Evolutionary conservation across 2,888 invertebrate genomes (phyloP).

Genomic region (Melinaea menophilus): DNA sequence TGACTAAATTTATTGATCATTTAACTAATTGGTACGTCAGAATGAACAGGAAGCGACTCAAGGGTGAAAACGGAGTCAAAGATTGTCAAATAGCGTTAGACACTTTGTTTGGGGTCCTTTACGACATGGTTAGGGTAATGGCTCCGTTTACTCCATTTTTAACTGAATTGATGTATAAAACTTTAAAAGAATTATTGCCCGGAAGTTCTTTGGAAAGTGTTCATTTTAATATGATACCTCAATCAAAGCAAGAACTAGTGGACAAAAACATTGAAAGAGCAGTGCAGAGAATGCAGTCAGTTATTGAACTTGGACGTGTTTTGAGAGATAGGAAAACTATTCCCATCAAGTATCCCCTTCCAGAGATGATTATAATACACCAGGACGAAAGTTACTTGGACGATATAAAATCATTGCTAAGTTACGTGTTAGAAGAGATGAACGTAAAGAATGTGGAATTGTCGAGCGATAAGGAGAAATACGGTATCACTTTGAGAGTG

Average conservation of each 20-base stretch:
- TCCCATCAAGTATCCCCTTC: slow-evolving; percentile 97
- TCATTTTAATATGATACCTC: slow-evolving; percentile 94
- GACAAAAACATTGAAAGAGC: slow-evolving; percentile 92
- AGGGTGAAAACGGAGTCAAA: slow-evolving; percentile 89
- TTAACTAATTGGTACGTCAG: slow-evolving; percentile 99
- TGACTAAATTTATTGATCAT: slow-evolving; percentile 98
- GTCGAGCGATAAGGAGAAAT: slow-evolving; percentile 93
- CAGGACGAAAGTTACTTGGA: slow-evolving; percentile 86
- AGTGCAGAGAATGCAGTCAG: slow-evolving; percentile 94
- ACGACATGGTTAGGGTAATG: slow-evolving; percentile 94
- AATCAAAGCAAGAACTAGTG: slow-evolving; percentile 83
- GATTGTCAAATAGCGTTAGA: slow-evolving; percentile 92
- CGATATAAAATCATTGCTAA: slow-evolving; percentile 87
- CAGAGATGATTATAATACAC: slow-evolving; percentile 96
- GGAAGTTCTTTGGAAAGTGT: slow-evolving; percentile 83
- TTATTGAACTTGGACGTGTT: slow-evolving; percentile 95
- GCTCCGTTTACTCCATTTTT: slow-evolving; percentile 98
- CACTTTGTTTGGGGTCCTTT: slow-evolving; percentile 92
- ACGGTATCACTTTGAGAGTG: slow-evolving; percentile 92
- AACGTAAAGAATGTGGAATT: slow-evolving; percentile 92
- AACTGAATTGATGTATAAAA: slow-evolving; percentile 96
- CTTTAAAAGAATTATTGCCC: slow-evolving; percentile 83
- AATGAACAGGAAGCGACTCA: slow-evolving; percentile 96
- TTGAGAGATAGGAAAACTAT: slow-evolving; percentile 95
- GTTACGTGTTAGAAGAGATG: slow-evolving; percentile 94